phyloP scores from a whole-genome alignment of 53 echinoderm and acorn worm genomes.

The Temnopleurus reevesii region DNA sequence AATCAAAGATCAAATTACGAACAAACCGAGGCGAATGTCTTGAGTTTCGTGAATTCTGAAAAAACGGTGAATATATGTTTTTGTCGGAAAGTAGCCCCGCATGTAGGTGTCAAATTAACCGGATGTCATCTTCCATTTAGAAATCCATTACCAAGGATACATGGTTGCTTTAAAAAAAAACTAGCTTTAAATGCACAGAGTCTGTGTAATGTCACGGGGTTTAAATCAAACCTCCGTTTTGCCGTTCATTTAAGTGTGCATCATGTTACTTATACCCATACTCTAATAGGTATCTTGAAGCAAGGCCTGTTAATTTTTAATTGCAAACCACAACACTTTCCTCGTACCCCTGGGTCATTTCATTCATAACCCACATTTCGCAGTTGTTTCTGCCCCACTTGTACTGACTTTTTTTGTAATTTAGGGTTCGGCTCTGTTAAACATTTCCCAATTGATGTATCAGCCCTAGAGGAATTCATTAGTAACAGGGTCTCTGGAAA shows the following conservation, averaged over 20 bases:
- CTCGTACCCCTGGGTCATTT: not conserved
- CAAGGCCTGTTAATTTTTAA: not conserved
- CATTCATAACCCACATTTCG: not conserved
- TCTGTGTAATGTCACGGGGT: not conserved
- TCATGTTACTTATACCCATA: not conserved
- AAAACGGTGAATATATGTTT: not conserved
- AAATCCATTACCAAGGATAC: not conserved
- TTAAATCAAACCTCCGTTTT: not conserved
- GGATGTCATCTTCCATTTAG: not conserved
- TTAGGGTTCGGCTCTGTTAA: not conserved
- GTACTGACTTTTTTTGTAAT: not conserved
- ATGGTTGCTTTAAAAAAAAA: not conserved
- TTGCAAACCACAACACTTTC: not conserved
- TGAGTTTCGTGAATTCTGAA: not conserved
- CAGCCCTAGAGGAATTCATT: slow-evolving; percentile 1
- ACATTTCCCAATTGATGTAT: not conserved
- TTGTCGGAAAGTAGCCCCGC: not conserved
- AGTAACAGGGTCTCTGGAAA: not conserved
- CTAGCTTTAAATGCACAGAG: not conserved
- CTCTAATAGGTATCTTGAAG: not conserved
- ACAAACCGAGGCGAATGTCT: no score
- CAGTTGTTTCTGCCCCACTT: not conserved
- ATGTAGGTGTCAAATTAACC: not conserved
- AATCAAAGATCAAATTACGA: no score
- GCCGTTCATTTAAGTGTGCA: not conserved